Evolutionary conservation across 2,888 invertebrate genomes (phyloP), one percentile per base, ranked within the genome.

Genomic region (Copidosoma aretas): DNA sequence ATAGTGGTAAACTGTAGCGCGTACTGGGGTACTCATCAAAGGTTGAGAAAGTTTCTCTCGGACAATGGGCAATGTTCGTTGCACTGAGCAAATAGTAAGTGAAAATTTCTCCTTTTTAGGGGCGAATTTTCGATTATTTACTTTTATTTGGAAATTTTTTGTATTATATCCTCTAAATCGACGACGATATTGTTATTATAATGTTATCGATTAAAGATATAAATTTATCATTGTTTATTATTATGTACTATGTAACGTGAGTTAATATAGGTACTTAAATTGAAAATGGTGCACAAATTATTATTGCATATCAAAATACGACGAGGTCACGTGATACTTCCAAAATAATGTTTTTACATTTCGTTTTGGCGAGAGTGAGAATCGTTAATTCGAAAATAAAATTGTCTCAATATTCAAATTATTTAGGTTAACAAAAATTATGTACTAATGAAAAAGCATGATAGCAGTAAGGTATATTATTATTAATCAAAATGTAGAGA

Each of bases 241-340:
- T 15, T 67, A 57, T 21, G n/a, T 24, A 39, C 1, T 56, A 39
- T 39, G 39, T 46, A 67, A 52, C n/a, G 32, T 58, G 43, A 25
- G 22, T 52, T 62, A 46, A 59, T 46, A 21, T 53, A 53, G 10
- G 24, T 49, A 54, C 49, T 14, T 60, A 53, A 25, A 52, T 49
- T n/a, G 49, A 19, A 63, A 59, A 53, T 2, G 57, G 49, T 64
- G 64, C 67, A 64, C 54, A 60, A 60, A 58, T n/a, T 49, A 24
- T 59, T 56, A 63, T 64, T 56, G 64, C 71, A 71, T 71, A 71
- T 71, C 71, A 68, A 60, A 64, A 71, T 65, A 68, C 71, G 71
- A 71, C 71, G 71, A 71, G 60, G 71, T 71, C 71, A 71, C 71
- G 71, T 71, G 65, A 71, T 71, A 71, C 71, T 71, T 71, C 68